Evolutionary conservation across 35 echinoderm and acorn worm genomes (phyloP).

Genomic region (Lytechinus variegatus): DNA sequence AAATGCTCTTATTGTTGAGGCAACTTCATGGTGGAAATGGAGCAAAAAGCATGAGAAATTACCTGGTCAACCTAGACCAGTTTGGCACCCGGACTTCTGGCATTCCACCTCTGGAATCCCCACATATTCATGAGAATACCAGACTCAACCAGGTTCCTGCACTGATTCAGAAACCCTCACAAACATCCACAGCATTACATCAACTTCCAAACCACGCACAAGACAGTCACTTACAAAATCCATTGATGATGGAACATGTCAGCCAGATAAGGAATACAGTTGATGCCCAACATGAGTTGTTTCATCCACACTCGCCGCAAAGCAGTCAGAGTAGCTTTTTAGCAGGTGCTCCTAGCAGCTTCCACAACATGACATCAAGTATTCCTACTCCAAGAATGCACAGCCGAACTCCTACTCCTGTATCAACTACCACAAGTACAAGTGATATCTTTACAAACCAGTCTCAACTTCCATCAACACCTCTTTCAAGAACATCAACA

Average conservation of each 20-base stretch:
- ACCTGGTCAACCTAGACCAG: not conserved
- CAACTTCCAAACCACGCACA: not conserved
- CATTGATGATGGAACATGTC: no score
- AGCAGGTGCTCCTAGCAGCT: not conserved
- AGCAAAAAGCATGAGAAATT: not conserved
- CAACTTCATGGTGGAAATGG: not conserved
- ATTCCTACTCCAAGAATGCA: not conserved
- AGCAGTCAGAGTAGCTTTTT: not conserved
- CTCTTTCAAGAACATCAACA: conserved; percentile 6
- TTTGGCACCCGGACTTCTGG: not conserved
- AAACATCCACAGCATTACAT: not conserved
- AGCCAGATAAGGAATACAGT: not conserved
- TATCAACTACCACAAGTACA: not conserved
- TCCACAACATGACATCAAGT: not conserved
- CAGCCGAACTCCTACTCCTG: not conserved
- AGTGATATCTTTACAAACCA: not conserved
- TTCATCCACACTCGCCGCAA: not conserved
- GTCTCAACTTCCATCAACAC: not conserved
- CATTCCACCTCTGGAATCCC: not conserved
- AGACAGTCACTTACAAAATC: not conserved
- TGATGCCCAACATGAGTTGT: not conserved
- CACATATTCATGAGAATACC: not conserved
- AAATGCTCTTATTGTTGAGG: not conserved
- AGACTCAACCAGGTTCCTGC: not conserved
- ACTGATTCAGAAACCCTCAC: not conserved